Evolutionary conservation across 2,888 invertebrate genomes (phyloP).

Genomic region (Willowsia nigromaculata): DNA sequence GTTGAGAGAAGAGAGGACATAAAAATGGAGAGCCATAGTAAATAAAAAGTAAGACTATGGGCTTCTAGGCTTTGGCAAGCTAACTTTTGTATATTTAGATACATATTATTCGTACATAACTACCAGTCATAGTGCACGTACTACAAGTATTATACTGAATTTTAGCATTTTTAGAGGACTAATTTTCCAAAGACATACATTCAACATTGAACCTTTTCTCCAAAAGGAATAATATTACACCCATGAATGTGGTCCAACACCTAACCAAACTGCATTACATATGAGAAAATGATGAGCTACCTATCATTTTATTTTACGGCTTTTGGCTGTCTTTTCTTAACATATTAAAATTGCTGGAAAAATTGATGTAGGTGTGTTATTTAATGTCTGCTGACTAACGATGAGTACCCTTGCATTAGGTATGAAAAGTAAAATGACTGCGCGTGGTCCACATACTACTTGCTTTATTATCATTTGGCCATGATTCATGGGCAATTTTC

Average conservation of each 20-base stretch:
- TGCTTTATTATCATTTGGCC: constrained; percentile 43
- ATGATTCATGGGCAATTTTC: constrained; percentile 67
- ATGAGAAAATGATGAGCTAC: neutral
- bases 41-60: neutral
- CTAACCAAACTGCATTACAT: too few species aligned
- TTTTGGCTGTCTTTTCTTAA: neutral
- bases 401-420: constrained; percentile 11
- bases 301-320: constrained; percentile 10
- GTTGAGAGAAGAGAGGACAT: neutral
- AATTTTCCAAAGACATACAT: neutral
- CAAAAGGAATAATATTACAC: too few species aligned
- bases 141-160: constrained; percentile 28
- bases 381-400: neutral
- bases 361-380: neutral
- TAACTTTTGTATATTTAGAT: neutral
- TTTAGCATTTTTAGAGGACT: constrained; percentile 45
- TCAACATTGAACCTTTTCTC: neutral
- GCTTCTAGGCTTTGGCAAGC: neutral
- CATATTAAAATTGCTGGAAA: neutral
- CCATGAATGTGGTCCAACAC: too few species aligned
- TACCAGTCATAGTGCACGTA: constrained; percentile 1
- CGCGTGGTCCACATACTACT: constrained; percentile 37
- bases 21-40: constrained; percentile 2
- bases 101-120: neutral
- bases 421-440: neutral